Percentiles rank a stretch among this genome's conserved stretches.
Conservation (phyloP, 2,797 vertebrate species). For the Atherinosoma microstoma region DNA sequence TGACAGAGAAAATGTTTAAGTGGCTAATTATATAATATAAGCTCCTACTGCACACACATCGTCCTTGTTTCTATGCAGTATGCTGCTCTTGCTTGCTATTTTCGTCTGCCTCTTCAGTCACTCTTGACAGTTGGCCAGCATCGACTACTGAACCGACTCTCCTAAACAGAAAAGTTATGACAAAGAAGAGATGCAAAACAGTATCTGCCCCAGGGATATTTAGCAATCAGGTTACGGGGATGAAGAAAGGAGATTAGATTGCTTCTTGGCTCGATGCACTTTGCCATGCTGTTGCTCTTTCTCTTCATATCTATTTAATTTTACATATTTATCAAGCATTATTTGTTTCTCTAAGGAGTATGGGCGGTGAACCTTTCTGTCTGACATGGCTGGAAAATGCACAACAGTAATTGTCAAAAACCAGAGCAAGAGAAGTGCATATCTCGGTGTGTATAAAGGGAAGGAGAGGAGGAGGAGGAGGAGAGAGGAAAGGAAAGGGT, state of each 20-base stretch:
- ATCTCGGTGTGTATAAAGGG: constrained; percentile 37
- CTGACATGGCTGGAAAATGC: constrained; percentile 76
- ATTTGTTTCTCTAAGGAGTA: constrained; percentile 70
- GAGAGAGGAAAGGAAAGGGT: constrained; percentile 69
- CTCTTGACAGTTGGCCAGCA: constrained; percentile 66
- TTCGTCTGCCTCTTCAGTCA: constrained; percentile 72
- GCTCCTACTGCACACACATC: constrained; percentile 51
- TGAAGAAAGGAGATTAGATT: constrained; percentile 54
- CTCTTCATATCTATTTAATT: constrained; percentile 67
- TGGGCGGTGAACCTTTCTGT: constrained; percentile 72
- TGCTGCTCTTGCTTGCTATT: constrained; percentile 68
- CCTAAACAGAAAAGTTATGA: constrained; percentile 36
- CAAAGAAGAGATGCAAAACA: constrained; percentile 35
- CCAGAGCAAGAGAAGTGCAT: constrained; percentile 57
- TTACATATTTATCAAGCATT: constrained; percentile 73
- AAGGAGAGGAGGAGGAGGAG: constrained; percentile 55
- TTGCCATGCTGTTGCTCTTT: constrained; percentile 51
- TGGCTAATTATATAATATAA: constrained; percentile 72
- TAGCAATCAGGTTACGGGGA: constrained; percentile 47
- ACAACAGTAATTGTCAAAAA: constrained; percentile 80
- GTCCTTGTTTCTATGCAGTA: constrained; percentile 61
- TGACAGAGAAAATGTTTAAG: constrained; percentile 61
- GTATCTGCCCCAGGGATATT: constrained; percentile 43
- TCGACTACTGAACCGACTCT: constrained; percentile 50
- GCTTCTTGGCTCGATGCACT: constrained; percentile 42